phyloP scores from a whole-genome alignment of 2,113 vertebrate genomes.

The Phyllostomus discolor region DNA sequence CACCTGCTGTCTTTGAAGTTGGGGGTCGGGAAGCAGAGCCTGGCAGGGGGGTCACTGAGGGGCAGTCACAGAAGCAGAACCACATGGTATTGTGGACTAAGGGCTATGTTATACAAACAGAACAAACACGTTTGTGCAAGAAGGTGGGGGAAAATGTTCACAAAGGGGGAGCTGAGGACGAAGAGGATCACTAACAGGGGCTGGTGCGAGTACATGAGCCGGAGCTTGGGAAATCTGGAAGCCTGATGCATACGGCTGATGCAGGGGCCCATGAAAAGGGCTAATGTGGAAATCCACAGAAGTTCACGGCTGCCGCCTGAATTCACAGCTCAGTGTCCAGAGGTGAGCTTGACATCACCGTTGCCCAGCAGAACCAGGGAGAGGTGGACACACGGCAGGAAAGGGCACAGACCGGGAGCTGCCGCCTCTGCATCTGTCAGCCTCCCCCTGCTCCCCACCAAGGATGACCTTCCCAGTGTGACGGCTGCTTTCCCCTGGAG shows the following conservation, averaged over 20 bases:
- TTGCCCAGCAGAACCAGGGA: neutral
- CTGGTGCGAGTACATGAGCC: neutral
- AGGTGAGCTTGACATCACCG: no score
- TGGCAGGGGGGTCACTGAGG: neutral
- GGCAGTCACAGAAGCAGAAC: neutral
- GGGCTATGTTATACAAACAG: accelerated
- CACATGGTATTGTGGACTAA: accelerated
- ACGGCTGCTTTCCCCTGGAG: neutral
- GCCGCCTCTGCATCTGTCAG: neutral
- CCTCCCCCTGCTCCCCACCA: accelerated
- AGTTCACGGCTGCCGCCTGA: neutral
- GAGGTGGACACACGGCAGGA: accelerated
- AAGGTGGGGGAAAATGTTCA: neutral
- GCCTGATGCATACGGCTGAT: accelerated
- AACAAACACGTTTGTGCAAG: neutral
- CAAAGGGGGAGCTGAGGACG: neutral
- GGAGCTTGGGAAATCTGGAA: neutral
- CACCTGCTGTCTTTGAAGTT: neutral
- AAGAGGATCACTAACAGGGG: neutral
- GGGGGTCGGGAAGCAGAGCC: neutral
- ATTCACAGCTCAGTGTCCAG: neutral
- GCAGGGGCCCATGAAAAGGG: neutral
- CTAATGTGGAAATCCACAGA: neutral
- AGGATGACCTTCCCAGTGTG: accelerated
- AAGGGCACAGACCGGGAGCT: no score